Evolutionary conservation across 2,888 invertebrate species (phyloP).

Genomic region (Rhagium mordax): DNA sequence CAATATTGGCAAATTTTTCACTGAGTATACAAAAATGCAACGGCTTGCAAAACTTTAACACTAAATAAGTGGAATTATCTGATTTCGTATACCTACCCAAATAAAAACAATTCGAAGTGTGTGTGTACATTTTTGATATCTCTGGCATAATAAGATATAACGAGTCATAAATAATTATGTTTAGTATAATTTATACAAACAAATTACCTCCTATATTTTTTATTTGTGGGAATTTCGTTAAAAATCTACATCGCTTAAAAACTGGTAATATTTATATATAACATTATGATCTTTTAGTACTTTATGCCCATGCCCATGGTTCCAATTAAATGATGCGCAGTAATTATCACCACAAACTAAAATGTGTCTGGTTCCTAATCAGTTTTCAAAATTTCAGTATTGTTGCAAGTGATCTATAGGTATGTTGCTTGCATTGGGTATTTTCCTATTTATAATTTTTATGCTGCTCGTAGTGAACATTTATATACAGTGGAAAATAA

Average conservation of each 20-base stretch:
- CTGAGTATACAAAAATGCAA: too few relatives aligned
- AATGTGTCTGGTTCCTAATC: not conserved
- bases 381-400: slow-evolving; percentile 2
- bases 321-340: not conserved
- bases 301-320: too few relatives aligned
- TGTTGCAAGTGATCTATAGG: slow-evolving; percentile 9
- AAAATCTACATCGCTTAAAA: not conserved
- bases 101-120: too few relatives aligned
- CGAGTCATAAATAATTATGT: too few relatives aligned
- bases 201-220: too few relatives aligned
- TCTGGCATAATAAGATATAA: too few relatives aligned
- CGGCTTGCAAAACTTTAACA: too few relatives aligned
- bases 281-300: not conserved
- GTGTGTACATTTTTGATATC: too few relatives aligned
- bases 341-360: not conserved
- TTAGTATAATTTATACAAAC: too few relatives aligned
- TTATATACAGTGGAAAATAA: slow-evolving; percentile 34
- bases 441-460: slow-evolving; percentile 32
- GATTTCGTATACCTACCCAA: too few relatives aligned
- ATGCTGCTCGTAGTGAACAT: slow-evolving; percentile 33
- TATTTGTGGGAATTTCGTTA: not conserved
- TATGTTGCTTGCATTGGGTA: slow-evolving; percentile 26
- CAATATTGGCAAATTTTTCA: too few relatives aligned
- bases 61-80: too few relatives aligned
- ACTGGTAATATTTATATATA: not conserved